These are phyloP conservation scores for Brachyptera risi DNA, from an alignment of 2,888 invertebrate genomes.

Conservation along the genomic window DNA sequence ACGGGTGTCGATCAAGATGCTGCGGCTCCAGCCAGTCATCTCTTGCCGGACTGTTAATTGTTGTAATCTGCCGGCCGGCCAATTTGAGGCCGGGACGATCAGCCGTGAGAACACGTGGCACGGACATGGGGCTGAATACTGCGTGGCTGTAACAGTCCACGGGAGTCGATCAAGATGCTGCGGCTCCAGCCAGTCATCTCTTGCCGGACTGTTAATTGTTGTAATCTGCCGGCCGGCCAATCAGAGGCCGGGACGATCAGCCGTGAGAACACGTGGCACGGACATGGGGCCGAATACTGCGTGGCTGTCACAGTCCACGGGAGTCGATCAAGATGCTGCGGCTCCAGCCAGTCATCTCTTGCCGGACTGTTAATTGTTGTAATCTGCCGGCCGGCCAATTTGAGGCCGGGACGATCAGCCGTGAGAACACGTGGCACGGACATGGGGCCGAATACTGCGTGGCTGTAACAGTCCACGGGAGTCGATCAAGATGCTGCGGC, in stretches of 20 bases:
- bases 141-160: too few relatives aligned
- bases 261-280: not conserved
- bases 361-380: constrained; percentile 13
- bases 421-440: not conserved
- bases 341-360: not conserved
- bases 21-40: not conserved
- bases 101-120: not conserved
- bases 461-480: too few relatives aligned
- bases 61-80: constrained; percentile 11
- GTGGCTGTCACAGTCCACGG: too few relatives aligned
- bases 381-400: constrained; percentile 7
- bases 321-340: not conserved
- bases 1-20: too few relatives aligned
- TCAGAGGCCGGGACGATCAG: not conserved
- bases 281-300: too few relatives aligned
- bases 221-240: constrained; percentile 11
- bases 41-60: constrained; percentile 4
- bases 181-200: not conserved
- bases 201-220: constrained; percentile 8
- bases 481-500: not conserved
- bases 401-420: not conserved
- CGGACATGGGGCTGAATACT: not conserved
- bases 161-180: not conserved
- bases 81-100: not conserved
- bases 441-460: too few relatives aligned